Percentiles rank a stretch among this genome's conserved stretches.
phyloP scores from a whole-genome alignment of 2,888 invertebrate genomes.

The Steromphala cineraria region DNA sequence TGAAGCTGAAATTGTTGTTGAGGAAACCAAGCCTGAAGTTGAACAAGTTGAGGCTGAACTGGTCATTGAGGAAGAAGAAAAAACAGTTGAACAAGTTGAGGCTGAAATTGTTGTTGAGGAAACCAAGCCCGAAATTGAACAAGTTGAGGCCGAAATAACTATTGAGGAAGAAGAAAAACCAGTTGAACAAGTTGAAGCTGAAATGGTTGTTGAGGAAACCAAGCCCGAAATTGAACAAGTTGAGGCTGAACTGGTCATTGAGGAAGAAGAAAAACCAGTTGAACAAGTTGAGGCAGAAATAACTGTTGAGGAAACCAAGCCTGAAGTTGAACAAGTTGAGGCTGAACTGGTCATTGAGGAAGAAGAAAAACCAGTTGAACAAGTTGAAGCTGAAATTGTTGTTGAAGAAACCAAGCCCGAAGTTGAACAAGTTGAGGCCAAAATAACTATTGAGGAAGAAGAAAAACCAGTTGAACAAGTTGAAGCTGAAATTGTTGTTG shows the following conservation, averaged over 20 bases:
- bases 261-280: conserved; percentile 64
- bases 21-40: conserved; percentile 73
- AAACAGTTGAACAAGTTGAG: conserved; percentile 1
- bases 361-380: background rate
- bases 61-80: conserved; percentile 21
- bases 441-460: conserved; percentile 24
- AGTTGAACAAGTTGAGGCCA: conserved; percentile 79
- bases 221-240: conserved; percentile 69
- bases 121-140: conserved; percentile 28
- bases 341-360: conserved; percentile 20
- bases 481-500: conserved; percentile 31
- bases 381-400: conserved; percentile 1
- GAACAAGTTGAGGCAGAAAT: conserved; percentile 78
- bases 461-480: conserved; percentile 68
- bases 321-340: conserved; percentile 65
- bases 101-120: conserved; percentile 39
- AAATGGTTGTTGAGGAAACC: conserved; percentile 28
- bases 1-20: conserved; percentile 30
- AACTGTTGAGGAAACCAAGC: conserved; percentile 39
- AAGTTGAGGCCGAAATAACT: conserved; percentile 38
- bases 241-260: conserved; percentile 30
- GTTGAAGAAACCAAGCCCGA: conserved; percentile 45
- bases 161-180: conserved; percentile 29
- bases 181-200: conserved; percentile 79
- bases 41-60: conserved; percentile 39